phyloP scores from a whole-genome alignment of 2,113 vertebrate genomes.

The Phyllostomus discolor region DNA sequence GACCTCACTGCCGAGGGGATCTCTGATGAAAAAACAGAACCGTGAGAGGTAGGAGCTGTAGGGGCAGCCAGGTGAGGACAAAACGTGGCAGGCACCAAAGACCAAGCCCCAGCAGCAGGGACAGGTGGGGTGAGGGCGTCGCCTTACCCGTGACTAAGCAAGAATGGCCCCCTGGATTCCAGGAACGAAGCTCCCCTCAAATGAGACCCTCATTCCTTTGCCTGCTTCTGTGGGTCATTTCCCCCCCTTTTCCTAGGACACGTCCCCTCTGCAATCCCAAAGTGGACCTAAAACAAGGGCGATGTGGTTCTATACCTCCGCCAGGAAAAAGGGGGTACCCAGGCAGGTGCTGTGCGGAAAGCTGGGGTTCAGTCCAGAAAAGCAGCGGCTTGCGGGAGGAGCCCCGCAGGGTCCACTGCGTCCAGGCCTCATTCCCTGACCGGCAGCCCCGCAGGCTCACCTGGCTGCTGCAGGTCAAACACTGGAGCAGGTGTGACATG shows the following conservation, averaged over 20 bases:
- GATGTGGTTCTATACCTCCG: rapidly evolving
- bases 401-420: not conserved
- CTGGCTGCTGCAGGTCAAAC: not conserved
- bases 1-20: not conserved
- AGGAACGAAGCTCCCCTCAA: not conserved
- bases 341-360: not conserved
- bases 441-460: not conserved
- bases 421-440: not conserved
- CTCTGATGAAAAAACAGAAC: too few species aligned
- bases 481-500: too few species aligned
- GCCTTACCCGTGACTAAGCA: not conserved
- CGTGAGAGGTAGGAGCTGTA: rapidly evolving
- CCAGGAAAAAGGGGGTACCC: not conserved
- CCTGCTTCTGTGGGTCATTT: not conserved
- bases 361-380: not conserved
- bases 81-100: not conserved
- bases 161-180: not conserved
- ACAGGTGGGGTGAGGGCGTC: not conserved
- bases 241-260: not conserved
- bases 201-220: not conserved
- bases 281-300: not conserved
- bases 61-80: not conserved
- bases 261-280: not conserved
- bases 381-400: not conserved
- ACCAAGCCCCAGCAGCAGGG: not conserved